phyloP scores from a whole-genome alignment of 1,140 invertebrate genomes.

The Zaprionus inermis region DNA sequence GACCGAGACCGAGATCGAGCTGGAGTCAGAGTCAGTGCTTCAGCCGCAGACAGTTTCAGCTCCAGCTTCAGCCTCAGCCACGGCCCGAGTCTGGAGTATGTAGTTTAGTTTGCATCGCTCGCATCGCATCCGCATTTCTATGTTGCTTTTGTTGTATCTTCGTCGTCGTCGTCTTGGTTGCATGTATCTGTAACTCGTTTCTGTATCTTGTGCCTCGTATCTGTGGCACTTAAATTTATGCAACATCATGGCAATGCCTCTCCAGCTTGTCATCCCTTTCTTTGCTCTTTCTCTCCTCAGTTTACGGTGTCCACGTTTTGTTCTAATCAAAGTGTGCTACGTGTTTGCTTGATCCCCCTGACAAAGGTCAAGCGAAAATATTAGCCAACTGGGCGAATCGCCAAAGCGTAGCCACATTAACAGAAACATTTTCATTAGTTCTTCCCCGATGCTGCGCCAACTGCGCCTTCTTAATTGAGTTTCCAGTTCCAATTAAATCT shows the following conservation, averaged over 20 bases:
- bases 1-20: no score
- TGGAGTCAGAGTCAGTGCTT: slow-evolving; percentile 31
- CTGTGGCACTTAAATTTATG: slow-evolving; percentile 80
- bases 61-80: not conserved
- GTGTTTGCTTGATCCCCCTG: slow-evolving; percentile 47
- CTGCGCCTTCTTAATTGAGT: slow-evolving; percentile 55
- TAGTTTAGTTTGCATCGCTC: slow-evolving; percentile 43
- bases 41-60: slow-evolving; percentile 1
- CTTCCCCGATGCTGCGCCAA: not conserved
- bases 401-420: slow-evolving; percentile 11
- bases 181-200: slow-evolving; percentile 79
- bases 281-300: not conserved
- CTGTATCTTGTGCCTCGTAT: slow-evolving; percentile 75
- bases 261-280: not conserved
- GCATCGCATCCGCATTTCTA: slow-evolving; percentile 77
- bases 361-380: slow-evolving; percentile 59
- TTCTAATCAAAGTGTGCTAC: slow-evolving; percentile 77
- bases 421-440: slow-evolving; percentile 14
- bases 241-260: slow-evolving; percentile 70
- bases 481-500: slow-evolving; percentile 64
- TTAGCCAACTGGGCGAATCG: slow-evolving; percentile 24
- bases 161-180: slow-evolving; percentile 47
- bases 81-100: slow-evolving; percentile 29
- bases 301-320: slow-evolving; percentile 42
- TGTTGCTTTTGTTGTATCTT: slow-evolving; percentile 56